phyloP scores from a whole-genome alignment of 2,113 vertebrate genomes.

The Lophotis ruficrista region DNA sequence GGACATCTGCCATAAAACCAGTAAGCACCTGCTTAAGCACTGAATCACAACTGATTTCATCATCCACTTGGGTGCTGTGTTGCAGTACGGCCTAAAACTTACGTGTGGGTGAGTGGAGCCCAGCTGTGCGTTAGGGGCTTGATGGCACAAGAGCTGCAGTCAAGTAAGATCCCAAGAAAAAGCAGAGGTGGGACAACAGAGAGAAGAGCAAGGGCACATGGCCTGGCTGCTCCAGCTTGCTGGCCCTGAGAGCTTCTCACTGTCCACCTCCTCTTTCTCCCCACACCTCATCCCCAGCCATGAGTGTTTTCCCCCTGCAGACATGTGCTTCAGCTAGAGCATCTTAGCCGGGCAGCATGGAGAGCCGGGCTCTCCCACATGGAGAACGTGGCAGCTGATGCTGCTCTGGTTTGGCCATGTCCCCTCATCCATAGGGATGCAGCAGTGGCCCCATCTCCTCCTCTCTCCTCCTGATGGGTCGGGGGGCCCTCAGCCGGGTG shows the following conservation, averaged over 20 bases:
- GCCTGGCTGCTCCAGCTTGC: neutral
- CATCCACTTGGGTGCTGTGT: neutral
- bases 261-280: neutral
- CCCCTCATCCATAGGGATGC: accelerated
- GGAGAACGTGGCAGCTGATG: accelerated
- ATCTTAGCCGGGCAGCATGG: neutral
- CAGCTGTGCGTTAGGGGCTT: neutral
- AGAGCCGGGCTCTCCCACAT: neutral
- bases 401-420: accelerated
- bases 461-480: neutral
- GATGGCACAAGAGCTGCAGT: neutral
- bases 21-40: neutral
- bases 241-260: neutral
- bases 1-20: neutral
- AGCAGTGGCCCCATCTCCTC: neutral
- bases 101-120: accelerated
- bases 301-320: accelerated
- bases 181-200: neutral
- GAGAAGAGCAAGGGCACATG: neutral
- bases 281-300: neutral
- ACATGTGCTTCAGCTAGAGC: accelerated
- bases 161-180: neutral
- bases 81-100: neutral
- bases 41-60: neutral
- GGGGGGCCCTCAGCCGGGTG: neutral